These are phyloP conservation scores for Capreolus pygargus DNA, from an alignment of 2,113 vertebrate species.

Conservation along the genomic window DNA sequence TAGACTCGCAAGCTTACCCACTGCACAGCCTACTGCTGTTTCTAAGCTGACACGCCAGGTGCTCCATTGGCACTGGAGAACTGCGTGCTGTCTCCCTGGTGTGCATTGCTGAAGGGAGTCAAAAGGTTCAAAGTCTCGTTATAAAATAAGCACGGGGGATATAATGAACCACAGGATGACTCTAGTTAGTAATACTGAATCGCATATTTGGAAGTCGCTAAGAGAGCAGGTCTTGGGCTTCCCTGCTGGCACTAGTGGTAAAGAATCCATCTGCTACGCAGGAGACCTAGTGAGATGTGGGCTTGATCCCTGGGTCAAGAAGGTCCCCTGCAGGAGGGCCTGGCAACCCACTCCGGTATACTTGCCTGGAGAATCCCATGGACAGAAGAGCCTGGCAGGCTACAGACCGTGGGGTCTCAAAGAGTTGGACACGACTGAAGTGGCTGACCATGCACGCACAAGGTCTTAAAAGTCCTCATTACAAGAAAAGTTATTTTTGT, in stretches of 20 bases:
- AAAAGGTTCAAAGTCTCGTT: neutral
- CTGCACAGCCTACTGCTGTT: neutral
- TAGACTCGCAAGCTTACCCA: neutral
- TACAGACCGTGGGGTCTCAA: neutral
- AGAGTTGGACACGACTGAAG: rapidly evolving
- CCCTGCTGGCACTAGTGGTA: neutral
- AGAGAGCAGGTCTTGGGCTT: neutral
- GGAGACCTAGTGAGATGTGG: neutral
- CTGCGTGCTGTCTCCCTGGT: neutral
- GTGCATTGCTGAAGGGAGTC: neutral
- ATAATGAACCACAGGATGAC: rapidly evolving
- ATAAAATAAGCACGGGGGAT: neutral
- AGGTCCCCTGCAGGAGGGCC: neutral
- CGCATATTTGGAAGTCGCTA: neutral
- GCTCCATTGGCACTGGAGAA: neutral
- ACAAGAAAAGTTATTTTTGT: neutral
- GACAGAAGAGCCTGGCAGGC: neutral
- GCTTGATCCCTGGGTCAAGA: neutral
- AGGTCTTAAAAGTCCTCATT: neutral
- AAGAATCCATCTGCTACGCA: neutral
- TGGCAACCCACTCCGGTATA: neutral
- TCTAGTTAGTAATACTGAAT: neutral
- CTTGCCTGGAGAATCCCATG: neutral
- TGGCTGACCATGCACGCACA: rapidly evolving
- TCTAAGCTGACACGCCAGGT: neutral